Base-by-base conservation (phyloP, 2,113 vertebrate species). In the Machaerirhynchus nigripectus region DNA sequence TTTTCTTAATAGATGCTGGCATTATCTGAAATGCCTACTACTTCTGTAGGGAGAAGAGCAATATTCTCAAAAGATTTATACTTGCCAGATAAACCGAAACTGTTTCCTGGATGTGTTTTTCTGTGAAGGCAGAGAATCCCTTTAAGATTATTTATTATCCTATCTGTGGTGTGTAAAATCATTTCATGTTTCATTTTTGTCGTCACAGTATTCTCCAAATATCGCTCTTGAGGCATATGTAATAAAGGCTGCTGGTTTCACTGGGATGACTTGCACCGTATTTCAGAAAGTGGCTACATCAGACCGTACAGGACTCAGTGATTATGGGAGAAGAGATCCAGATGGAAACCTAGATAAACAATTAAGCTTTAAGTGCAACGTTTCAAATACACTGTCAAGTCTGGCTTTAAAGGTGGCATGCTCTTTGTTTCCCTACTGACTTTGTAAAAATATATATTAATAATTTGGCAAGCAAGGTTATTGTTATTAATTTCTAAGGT, bases 311-410 rank as follows among this genome's bases (percentile, higher is more conserved):
- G 95, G 97, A 53, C 94, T 98, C 37, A 69, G 97, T 14, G 98
- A 99, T 78, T 98, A 96, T 46, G 97, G 98, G 8, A 96, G 98
- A 70, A 97, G 98, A 87, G 98, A 99, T 68, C 96, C 97, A 7
- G 98, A 99, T 56, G 98, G 98, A 65, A 98, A 97, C 85, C 97
- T 98, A 33, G 99, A 99, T 94, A 99, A 99, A 82, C 99, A 99
- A 71, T 98, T 99, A 95, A 99, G 99, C 96, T 99, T 99, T 95
- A 99, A 99, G 83, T 99, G 99, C 97, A 99, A 99, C 4, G 97
- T 99, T 73, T 99, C 99, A 57, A 99, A 98, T 94, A 99, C 99
- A 1, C 98, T 99, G 69, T 99, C 99, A 86, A 99, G 98, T 70
- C 97, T 99, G 92, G 98, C 99, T 8, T 97, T 99, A 78, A 99